phyloP scores from a whole-genome alignment of 2,888 invertebrate genomes.

The Lasioglossum leucozonium region DNA sequence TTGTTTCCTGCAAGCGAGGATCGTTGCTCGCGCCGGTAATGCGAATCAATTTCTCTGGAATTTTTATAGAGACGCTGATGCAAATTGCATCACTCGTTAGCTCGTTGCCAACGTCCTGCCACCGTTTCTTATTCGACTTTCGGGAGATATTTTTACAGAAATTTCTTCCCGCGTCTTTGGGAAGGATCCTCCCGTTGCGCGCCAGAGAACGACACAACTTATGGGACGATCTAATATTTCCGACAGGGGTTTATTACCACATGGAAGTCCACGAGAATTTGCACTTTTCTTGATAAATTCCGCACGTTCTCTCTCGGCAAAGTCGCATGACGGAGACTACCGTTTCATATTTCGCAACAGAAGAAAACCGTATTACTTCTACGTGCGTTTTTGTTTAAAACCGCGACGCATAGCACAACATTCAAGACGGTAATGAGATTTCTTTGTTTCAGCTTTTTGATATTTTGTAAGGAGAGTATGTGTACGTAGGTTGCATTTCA shows the following conservation, averaged over 20 bases:
- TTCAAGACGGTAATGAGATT: slow-evolving; percentile 8
- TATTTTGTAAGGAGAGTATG: neutral
- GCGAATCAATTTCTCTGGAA: neutral
- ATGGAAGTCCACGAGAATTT: neutral
- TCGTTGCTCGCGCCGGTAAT: neutral
- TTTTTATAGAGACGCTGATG: neutral
- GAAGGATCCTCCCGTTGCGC: neutral
- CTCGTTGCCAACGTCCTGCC: neutral
- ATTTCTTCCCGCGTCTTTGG: neutral
- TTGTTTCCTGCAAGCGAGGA: neutral
- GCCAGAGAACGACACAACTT: neutral
- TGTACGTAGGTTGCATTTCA: neutral
- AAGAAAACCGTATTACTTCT: slow-evolving; percentile 1
- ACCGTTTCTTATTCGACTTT: neutral
- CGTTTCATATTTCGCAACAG: slow-evolving; percentile 6
- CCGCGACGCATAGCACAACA: neutral
- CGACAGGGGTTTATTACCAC: neutral
- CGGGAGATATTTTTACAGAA: neutral
- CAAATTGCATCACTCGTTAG: neutral
- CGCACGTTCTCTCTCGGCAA: neutral
- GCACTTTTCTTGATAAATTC: slow-evolving; percentile 9
- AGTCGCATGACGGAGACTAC: neutral
- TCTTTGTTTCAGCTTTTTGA: slow-evolving; percentile 17
- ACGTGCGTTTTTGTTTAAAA: slow-evolving; percentile 5
- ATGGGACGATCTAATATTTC: neutral